These are phyloP conservation scores for Andrena hattorfiana DNA, from an alignment of 2,888 invertebrate species.

Conservation along the genomic window DNA sequence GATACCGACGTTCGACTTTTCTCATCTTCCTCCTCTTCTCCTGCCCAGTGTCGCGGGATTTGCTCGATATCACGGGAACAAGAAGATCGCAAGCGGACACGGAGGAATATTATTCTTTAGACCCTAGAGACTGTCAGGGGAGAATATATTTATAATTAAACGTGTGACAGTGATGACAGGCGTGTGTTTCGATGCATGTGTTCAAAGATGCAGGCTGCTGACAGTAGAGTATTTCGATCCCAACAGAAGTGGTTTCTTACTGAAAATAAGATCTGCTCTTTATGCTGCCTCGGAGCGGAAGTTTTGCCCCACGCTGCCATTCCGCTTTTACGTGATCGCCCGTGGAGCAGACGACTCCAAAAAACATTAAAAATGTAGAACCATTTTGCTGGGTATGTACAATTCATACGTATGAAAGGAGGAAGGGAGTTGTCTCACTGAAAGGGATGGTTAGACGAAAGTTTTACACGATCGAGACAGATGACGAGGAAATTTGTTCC, in stretches of 20 bases:
- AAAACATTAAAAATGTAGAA: slow-evolving; percentile 56
- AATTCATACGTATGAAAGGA: slow-evolving; percentile 13
- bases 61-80: slow-evolving; percentile 4
- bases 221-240: slow-evolving; percentile 49
- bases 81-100: neutral
- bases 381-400: slow-evolving; percentile 16
- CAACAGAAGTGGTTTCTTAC: slow-evolving; percentile 56
- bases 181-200: slow-evolving; percentile 42
- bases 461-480: slow-evolving; percentile 21
- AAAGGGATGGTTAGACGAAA: neutral
- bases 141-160: neutral
- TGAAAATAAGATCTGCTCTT: slow-evolving; percentile 54
- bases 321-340: slow-evolving; percentile 54
- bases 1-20: slow-evolving; percentile 18
- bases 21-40: neutral
- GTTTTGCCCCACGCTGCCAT: slow-evolving; percentile 21
- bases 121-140: neutral
- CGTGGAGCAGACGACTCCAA: neutral
- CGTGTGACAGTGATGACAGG: slow-evolving; percentile 17
- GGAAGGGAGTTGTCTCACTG: slow-evolving; percentile 16
- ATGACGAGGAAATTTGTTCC: slow-evolving; percentile 26
- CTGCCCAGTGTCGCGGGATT: slow-evolving; percentile 10
- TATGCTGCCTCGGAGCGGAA: slow-evolving; percentile 32
- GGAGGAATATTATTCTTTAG: neutral
- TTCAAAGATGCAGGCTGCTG: slow-evolving; percentile 38